Base-by-base conservation (phyloP, 2,113 vertebrate genomes). In the Recurvirostra avosetta region DNA sequence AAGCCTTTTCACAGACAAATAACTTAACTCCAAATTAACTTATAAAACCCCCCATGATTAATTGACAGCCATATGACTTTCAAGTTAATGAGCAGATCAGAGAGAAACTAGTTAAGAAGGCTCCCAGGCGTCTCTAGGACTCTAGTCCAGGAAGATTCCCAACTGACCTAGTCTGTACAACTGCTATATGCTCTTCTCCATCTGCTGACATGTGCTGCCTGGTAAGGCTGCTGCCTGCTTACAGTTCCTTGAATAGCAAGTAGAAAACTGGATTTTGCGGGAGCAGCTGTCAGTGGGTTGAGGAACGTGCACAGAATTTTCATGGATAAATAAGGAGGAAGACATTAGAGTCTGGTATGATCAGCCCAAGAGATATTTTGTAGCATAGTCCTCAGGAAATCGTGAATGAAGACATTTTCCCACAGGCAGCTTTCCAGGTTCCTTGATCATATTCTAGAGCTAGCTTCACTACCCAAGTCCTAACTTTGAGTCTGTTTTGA, bases 251-350 rank as follows among this genome's bases (percentile, higher is more conserved):
- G 80, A 75, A 76, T 59, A 91, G 58, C 70, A 85, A 94, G 70
- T 79, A 67, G 80, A 95, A 82, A 95, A 78, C 45, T 90, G 80
- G 66, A 91, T 91, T 95, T 94, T 95, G 84, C 16, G 3, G 77
- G 71, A 95, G 68, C 92, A 91, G 80, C 84, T 96, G 89, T 94
- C 53, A 72, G 83, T 72, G 76, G n/a, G 49, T 73, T 93, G 84
- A 36, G 76, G 86, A 85, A 90, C 30, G 1, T 76, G 43, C 43
- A 45, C 74, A 90, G 81, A 93, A 82, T 94, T 95, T 91, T 76
- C 66, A 79, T 85, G 78, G 80, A 49, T 96, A 87, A 95, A 66
- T 85, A 68, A 80, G 66, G 68, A 73, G 88, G 62, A 70, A 87
- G 29, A 92, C 36, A 17, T 90, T 88, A 88, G 63, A 75, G 65